These are phyloP conservation scores for Bombus waltoni DNA, from an alignment of 1,140 invertebrate genomes.

Conservation along the genomic window DNA sequence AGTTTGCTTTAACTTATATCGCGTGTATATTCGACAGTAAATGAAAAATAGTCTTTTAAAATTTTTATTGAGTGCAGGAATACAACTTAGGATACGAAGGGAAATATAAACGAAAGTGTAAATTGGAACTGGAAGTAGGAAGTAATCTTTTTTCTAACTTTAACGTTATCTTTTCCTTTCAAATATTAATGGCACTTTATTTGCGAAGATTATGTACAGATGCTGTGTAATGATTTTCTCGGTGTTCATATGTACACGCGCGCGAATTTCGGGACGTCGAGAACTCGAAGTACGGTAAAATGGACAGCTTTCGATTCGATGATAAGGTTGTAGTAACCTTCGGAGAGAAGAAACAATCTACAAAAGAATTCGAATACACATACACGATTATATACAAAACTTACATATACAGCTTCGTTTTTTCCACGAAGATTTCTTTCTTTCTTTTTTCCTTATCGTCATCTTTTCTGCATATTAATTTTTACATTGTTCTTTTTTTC, in stretches of 20 bases:
- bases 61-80: neutral
- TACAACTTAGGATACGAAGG: neutral
- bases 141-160: neutral
- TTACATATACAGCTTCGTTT: slow-evolving; percentile 61
- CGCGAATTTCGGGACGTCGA: slow-evolving; percentile 52
- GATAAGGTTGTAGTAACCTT: slow-evolving; percentile 34
- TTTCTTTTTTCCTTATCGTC: neutral
- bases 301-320: slow-evolving; percentile 43
- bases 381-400: slow-evolving; percentile 72
- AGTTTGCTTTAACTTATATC: too few relatives aligned
- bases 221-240: slow-evolving; percentile 62
- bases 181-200: slow-evolving; percentile 77
- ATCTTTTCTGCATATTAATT: neutral
- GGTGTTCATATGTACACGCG: slow-evolving; percentile 67
- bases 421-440: slow-evolving; percentile 11
- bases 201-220: slow-evolving; percentile 73
- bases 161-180: neutral
- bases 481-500: neutral
- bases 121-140: neutral
- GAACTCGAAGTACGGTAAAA: slow-evolving; percentile 54
- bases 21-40: too few relatives aligned
- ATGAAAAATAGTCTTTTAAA: too few relatives aligned
- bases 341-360: slow-evolving; percentile 49
- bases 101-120: neutral
- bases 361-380: slow-evolving; percentile 48